Conservation (phyloP, 2,113 vertebrate species). For the Corythornis cristatus region DNA sequence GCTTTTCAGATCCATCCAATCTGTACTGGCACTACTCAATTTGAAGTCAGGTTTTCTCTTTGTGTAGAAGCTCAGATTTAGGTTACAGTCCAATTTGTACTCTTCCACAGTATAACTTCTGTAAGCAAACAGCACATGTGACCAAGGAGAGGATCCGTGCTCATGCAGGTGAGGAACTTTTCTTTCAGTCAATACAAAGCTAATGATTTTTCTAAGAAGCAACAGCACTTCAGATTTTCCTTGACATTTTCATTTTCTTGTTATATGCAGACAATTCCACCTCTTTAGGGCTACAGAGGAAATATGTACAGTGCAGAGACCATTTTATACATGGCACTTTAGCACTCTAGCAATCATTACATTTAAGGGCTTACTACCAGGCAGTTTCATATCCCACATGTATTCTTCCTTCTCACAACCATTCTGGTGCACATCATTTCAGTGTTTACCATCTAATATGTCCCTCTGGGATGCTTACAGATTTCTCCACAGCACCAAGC, state of each 20-base stretch:
- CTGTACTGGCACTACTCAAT: not conserved
- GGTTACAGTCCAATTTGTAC: not conserved
- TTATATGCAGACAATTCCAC: not conserved
- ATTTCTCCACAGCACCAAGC: not conserved
- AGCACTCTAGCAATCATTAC: not conserved
- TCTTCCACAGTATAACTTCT: not conserved
- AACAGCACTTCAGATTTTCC: not conserved
- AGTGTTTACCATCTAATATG: conserved; percentile 26
- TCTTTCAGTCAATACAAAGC: not conserved
- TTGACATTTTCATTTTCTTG: conserved; percentile 12
- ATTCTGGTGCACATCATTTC: not conserved
- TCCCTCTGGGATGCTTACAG: not conserved
- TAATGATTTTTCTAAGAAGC: not conserved
- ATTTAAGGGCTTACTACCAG: not conserved
- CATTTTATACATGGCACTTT: not conserved
- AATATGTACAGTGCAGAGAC: not conserved
- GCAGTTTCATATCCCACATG: not conserved
- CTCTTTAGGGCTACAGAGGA: not conserved
- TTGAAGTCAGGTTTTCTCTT: not conserved
- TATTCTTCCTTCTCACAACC: not conserved
- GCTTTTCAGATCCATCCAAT: not conserved
- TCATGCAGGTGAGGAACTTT: not conserved
- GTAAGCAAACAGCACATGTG: not conserved
- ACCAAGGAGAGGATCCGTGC: not conserved
- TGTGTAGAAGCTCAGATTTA: not conserved